These are phyloP conservation scores for Mastigias papua DNA, from an alignment of 30 jellyfish, hydroid and myxozoan species.

Conservation along the genomic window DNA sequence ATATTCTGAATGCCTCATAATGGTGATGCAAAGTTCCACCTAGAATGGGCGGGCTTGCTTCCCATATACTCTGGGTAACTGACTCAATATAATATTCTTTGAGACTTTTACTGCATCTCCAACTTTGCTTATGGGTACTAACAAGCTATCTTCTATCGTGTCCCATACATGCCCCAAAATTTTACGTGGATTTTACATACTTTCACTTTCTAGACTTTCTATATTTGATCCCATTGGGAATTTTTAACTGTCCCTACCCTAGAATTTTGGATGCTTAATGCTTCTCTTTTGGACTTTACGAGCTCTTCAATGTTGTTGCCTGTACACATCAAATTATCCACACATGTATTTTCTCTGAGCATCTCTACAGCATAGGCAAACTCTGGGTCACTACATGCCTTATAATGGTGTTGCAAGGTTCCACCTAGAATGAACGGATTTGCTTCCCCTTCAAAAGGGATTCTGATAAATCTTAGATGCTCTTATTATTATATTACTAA, in stretches of 20 bases:
- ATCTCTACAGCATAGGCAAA: not conserved
- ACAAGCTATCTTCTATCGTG: not conserved
- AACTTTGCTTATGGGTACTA: not conserved
- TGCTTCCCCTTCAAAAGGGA: constrained; percentile 38
- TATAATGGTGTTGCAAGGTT: constrained; percentile 21
- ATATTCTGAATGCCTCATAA: too few relatives aligned
- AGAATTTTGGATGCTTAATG: constrained; percentile 31
- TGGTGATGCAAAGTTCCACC: too few relatives aligned
- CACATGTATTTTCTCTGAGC: constrained; percentile 4
- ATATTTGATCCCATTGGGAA: constrained; percentile 52
- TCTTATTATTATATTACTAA: too few relatives aligned
- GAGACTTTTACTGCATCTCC: too few relatives aligned
- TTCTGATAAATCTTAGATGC: constrained; percentile 54
- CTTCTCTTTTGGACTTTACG: constrained; percentile 11
- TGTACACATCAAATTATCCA: constrained; percentile 25
- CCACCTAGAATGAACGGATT: constrained; percentile 51
- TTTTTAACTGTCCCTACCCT: constrained; percentile 24
- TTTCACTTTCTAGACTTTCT: constrained; percentile 22
- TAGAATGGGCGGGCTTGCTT: too few relatives aligned
- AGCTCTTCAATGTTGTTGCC: constrained; percentile 6
- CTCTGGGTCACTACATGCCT: not conserved
- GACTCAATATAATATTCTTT: too few relatives aligned
- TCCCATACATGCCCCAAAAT: constrained; percentile 13
- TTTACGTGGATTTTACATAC: constrained; percentile 20
- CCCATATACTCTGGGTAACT: too few relatives aligned